Conservation (phyloP, 2,888 invertebrate genomes). For the Agriopis aurantiaria region DNA sequence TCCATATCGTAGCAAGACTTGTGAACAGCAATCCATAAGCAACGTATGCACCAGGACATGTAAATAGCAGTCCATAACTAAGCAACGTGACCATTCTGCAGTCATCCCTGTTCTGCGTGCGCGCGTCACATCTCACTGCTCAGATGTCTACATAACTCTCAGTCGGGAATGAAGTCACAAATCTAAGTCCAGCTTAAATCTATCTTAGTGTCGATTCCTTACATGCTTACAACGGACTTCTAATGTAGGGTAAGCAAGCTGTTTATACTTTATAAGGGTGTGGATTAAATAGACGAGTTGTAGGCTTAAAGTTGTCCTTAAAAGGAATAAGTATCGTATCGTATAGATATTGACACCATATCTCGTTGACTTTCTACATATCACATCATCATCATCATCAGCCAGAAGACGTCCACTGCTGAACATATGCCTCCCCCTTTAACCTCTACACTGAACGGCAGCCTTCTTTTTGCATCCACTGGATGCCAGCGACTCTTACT, state of each 20-base stretch:
- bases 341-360: not conserved
- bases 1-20: no score
- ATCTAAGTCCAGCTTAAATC: constrained; percentile 63
- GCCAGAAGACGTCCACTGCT: no score
- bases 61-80: constrained; percentile 17
- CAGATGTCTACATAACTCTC: constrained; percentile 71
- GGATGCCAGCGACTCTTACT: no score
- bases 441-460: no score
- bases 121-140: constrained; percentile 72
- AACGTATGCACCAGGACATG: not conserved
- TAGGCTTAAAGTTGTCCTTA: not conserved
- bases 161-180: constrained; percentile 76
- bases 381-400: no score
- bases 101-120: constrained; percentile 51
- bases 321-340: not conserved
- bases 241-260: constrained; percentile 43
- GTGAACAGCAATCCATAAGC: constrained; percentile 4
- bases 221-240: constrained; percentile 47
- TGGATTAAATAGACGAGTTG: constrained; percentile 24
- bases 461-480: no score
- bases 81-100: constrained; percentile 45
- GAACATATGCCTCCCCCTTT: no score
- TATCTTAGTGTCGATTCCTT: constrained; percentile 58
- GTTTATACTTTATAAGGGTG: constrained; percentile 26
- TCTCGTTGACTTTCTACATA: no score